Evolutionary conservation across 2,113 vertebrate genomes (phyloP).

Genomic region (Sturnus vulgaris): DNA sequence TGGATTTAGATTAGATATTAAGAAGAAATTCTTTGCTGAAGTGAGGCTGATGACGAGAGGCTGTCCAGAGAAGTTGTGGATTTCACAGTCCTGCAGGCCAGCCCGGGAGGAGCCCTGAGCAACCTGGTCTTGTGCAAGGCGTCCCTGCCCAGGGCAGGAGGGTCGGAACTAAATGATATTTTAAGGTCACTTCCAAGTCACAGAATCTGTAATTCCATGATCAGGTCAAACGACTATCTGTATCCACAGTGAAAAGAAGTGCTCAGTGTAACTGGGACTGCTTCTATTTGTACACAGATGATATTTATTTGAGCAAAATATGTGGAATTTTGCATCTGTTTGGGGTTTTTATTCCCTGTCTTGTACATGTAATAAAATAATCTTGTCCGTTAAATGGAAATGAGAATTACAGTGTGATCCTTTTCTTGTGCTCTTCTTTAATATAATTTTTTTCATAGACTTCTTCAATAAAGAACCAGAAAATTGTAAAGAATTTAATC

Average conservation of each 20-base stretch:
- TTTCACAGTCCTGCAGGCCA: background rate
- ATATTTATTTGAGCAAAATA: background rate
- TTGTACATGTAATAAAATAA: background rate
- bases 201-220: background rate
- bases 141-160: too few relatives aligned
- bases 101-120: background rate
- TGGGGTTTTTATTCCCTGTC: accelerated
- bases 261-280: background rate
- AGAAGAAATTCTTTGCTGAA: background rate
- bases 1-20: background rate
- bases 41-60: background rate
- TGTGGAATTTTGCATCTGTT: background rate
- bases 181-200: background rate
- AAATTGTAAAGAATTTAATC: background rate
- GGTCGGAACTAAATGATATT: background rate
- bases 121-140: background rate
- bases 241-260: background rate
- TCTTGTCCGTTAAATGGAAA: background rate
- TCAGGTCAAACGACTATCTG: background rate
- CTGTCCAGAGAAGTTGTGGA: background rate
- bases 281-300: background rate
- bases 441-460: background rate
- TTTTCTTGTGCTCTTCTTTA: background rate
- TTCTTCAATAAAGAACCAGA: background rate
- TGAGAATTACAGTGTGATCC: background rate